Base-by-base conservation (phyloP, 2,888 invertebrate species). In the Drosophila meridiana region DNA sequence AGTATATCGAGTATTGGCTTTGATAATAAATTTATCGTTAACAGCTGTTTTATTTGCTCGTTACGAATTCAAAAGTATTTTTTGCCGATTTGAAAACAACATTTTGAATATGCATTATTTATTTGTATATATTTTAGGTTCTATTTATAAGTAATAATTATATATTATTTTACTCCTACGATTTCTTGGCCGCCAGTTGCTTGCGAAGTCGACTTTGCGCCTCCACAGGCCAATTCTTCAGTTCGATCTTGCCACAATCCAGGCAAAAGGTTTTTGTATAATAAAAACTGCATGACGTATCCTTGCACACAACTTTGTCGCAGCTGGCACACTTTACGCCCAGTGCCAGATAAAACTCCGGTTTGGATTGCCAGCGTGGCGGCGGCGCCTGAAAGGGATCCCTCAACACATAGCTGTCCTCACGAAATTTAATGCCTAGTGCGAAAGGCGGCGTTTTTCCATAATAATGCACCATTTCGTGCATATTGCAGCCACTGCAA, bases 321-420 rank as follows among this genome's bases (percentile, higher is more conserved):
- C 98, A 98, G 28, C 94, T 85, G 32, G 94, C 93, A 93, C 98
- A 98, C 90, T 97, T 95, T 13, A 95, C 94, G 3, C 98, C 98
- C 26, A 98, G 90, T 0, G 90, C 82, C 4, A 97, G 94, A 72
- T 97, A 93, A 87, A 96, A 95, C 92, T 97, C 96, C n/a, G 96
- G 95, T 91, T 95, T 95, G 64, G 95, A 95, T 63, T 92, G 87
- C 85, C 88, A 86, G 28, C 87, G 85, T 0, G 89, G 86, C 7
- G 93, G 92, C 7, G 96, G 95, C 2, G 96, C 95, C 84, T 95
- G 95, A 90, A 98, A 98, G 0, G 98, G 98, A 93, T 98, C 98
- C 89, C 96, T 96, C 95, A 97, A 96, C 0, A 97, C 93, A 92
- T 96, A 98, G 73, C 95, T 95, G 40, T 96, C 95, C 91, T 97